Base-by-base conservation (phyloP, 1,140 invertebrate genomes). In the Apocrypta bakeri region DNA sequence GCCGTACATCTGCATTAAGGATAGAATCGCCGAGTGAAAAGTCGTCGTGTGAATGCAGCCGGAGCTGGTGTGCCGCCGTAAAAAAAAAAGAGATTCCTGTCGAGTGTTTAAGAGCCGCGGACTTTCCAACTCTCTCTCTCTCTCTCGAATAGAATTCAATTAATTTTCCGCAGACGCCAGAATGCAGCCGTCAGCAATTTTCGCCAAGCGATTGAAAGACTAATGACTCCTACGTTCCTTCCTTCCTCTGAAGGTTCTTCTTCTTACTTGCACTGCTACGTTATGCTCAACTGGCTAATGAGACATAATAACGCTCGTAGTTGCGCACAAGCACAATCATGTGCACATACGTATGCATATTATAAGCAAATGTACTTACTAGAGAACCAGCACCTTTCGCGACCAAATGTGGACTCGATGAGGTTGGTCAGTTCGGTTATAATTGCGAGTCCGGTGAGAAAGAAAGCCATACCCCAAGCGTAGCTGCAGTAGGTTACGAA, bases 401-500 rank as follows among this genome's bases (percentile, higher is more conserved):
- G 11, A 1, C 87, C 88, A 64, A 90, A 85, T 27, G 81, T 0
- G 85, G 87, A 37, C 0, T 37, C 29, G 11, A 63, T 11, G 9
- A 61, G 85, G 74, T 11, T 88, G 24, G 80, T 21, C 1, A 84
- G 17, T 3, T 76, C 79, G 40, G 73, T 37, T 33, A 88, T 87
- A 11, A 29, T 66, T 6, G 82, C 24, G 7, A 87, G 76, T 3
- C 14, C 17, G n/a, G 86, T 85, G 63, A 91, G 75, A 0, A 87
- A 11, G 0, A 90, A 24, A 0, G 91, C 84, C 7, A 88, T 7
- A 0, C 90, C 89, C 89, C 90, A 92, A 2, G 91, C 89, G 69
- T 90, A 91, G 0, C 86, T 0, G 1, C 87, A 89, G 71, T 92
- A 92, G 3, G 83, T 25, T 0, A 88, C 24, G 71, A 91, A 92